Conservation (phyloP, 2,113 vertebrate genomes). For the Pogona vitticeps region DNA sequence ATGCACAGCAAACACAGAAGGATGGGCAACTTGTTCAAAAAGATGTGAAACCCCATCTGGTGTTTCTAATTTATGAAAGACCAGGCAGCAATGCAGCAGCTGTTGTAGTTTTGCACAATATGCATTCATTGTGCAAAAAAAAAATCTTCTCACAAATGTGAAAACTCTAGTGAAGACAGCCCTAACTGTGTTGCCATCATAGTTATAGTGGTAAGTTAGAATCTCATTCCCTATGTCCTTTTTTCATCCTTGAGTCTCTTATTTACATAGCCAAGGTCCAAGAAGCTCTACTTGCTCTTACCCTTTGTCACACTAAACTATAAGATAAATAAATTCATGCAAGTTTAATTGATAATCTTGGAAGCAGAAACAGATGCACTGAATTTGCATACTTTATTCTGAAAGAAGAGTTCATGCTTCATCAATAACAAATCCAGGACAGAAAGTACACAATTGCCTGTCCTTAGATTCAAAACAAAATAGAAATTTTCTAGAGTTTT, state of each 20-base stretch:
- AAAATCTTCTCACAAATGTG: no score
- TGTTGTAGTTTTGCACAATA: no score
- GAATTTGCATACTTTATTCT: background rate
- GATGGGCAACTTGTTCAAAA: no score
- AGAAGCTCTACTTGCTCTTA: background rate
- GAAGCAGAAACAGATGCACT: background rate
- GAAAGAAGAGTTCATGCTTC: background rate
- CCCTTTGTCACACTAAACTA: background rate
- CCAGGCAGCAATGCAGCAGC: no score
- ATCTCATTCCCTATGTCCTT: no score
- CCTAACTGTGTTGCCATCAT: background rate
- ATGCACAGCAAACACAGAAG: no score
- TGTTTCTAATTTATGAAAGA: no score
- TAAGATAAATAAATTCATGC: background rate
- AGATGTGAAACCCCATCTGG: no score
- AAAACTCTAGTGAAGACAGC: no score
- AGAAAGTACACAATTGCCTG: background rate
- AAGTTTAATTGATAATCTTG: background rate
- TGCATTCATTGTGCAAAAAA: no score
- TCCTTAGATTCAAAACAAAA: background rate
- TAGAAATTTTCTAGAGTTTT: slow-evolving; percentile 20
- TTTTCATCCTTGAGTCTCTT: background rate
- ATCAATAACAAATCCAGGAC: background rate
- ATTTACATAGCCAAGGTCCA: background rate
- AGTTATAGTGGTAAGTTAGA: background rate